Evolutionary conservation across 2,113 vertebrate species (phyloP).

Genomic region (Gavia stellata): DNA sequence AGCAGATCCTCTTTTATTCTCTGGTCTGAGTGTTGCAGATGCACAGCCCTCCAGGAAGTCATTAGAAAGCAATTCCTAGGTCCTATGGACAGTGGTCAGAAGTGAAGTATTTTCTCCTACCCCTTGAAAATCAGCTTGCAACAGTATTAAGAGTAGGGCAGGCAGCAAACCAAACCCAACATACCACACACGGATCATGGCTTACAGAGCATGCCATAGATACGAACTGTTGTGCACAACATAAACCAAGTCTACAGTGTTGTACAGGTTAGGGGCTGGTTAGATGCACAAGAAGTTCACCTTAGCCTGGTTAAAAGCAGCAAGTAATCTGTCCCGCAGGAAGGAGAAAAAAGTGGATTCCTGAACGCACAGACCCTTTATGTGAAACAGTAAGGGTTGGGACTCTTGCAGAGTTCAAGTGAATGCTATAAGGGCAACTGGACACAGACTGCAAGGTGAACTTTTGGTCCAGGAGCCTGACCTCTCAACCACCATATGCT

Average conservation of each 20-base stretch:
- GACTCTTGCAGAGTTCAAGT: not conserved
- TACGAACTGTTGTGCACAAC: not conserved
- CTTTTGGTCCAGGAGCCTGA: not conserved
- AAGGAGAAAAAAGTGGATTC: not conserved
- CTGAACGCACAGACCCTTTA: not conserved
- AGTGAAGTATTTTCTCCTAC: not conserved
- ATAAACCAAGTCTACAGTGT: not conserved
- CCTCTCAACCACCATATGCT: not conserved
- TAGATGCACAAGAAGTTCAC: not conserved
- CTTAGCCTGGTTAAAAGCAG: conserved; percentile 3
- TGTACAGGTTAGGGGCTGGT: not conserved
- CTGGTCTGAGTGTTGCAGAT: not conserved
- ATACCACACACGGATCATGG: not conserved
- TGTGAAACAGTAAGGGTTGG: not conserved
- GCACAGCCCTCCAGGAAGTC: not conserved
- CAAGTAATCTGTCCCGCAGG: not conserved
- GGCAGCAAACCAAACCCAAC: conserved; percentile 16
- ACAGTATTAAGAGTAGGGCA: not conserved
- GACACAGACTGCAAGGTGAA: not conserved
- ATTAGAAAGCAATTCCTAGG: not conserved
- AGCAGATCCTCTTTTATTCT: not conserved
- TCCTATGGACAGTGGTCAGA: not conserved
- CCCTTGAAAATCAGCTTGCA: not conserved
- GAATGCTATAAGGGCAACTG: not conserved
- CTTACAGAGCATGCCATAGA: not conserved